Base-by-base conservation (phyloP, 1,140 invertebrate species). In the Bombus ignitus region DNA sequence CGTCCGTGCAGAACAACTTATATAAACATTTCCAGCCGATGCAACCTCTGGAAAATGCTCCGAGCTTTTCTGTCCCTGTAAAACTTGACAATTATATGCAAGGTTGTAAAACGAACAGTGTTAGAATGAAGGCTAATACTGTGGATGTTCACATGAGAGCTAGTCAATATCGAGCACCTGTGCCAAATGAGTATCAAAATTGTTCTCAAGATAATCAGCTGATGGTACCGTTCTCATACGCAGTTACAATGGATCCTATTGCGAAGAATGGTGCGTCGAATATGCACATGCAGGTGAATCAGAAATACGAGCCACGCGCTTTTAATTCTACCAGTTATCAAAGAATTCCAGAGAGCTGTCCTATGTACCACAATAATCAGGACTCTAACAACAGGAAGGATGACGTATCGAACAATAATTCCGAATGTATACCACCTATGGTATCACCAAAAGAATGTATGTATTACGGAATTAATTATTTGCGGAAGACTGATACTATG, bases 381-480 rank as follows among this genome's bases (percentile, higher is more conserved):
- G 59, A 85, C 18, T 13, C 4, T 5, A n/a, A 35, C 37, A 85
- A 42, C 18, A 81, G 71, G 13, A 79, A 62, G 22, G 44, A 77
- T 9, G 74, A 86, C 35, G 32, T 35, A n/a, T 53, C 44, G 35
- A 84, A 80, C 32, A 83, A 81, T 39, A 80, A 44, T 32, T 39
- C 71, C 1, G 88, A 90, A 8, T 83, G 80, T 28, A 62, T 62
- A 25, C 89, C 83, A 3, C 89, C 89, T 18, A 90, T 91, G 35
- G 82, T 91, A 65, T 91, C 89, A 15, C 89, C 89, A 39, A 88
- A 42, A 35, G 89, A 88, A 10, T 90, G 85, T 47, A 84, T 91
- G 70, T 85, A 87, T 2, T 86, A 65, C 28, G 84, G 80, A 57
- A 28, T 81, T 22, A 89, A 62, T 76, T 44, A 82, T 12, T 18